A percentile compares a stretch with the other conserved stretches of the same genome.
phyloP scores from a whole-genome alignment of 2,797 vertebrate species.

The Notolabrus celidotus region DNA sequence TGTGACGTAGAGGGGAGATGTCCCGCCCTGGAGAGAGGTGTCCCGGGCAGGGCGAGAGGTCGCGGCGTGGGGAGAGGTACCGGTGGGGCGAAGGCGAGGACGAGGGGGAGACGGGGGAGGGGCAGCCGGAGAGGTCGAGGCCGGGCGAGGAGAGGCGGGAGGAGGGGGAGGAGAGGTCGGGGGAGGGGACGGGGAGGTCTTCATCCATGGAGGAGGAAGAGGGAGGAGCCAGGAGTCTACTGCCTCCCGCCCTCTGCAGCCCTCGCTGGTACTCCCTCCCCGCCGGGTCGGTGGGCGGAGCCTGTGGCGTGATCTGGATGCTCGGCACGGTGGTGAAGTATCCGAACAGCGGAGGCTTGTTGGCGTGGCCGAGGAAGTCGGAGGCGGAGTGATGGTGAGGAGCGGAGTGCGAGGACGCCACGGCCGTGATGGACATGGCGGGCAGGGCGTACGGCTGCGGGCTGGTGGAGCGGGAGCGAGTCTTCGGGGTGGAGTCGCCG shows the following conservation, averaged over 20 bases:
- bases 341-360: constrained; percentile 90
- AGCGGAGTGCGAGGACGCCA: constrained; percentile 80
- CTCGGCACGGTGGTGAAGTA: constrained; percentile 96
- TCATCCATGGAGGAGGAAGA: constrained; percentile 90
- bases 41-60: constrained; percentile 90
- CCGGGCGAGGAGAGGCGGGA: constrained; percentile 92
- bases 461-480: constrained; percentile 95
- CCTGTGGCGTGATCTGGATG: constrained; percentile 94
- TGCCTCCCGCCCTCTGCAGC: constrained; percentile 85
- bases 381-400: constrained; percentile 48
- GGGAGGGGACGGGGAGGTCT: constrained; percentile 85
- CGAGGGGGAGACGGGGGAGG: constrained; percentile 88
- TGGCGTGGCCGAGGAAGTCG: constrained; percentile 81
- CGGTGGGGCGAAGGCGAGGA: constrained; percentile 91
- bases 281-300: constrained; percentile 83
- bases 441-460: constrained; percentile 91
- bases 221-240: constrained; percentile 77
- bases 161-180: constrained; percentile 88
- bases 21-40: constrained; percentile 92
- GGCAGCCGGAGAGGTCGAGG: constrained; percentile 89
- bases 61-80: constrained; percentile 92
- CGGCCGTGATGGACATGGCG: constrained; percentile 87
- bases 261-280: constrained; percentile 89
- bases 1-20: constrained; percentile 90
- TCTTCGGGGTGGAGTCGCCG: constrained; percentile 95